These are phyloP conservation scores for Apostichopus californicus DNA, from an alignment of 35 echinoderm and acorn worm species.

Conservation along the genomic window DNA sequence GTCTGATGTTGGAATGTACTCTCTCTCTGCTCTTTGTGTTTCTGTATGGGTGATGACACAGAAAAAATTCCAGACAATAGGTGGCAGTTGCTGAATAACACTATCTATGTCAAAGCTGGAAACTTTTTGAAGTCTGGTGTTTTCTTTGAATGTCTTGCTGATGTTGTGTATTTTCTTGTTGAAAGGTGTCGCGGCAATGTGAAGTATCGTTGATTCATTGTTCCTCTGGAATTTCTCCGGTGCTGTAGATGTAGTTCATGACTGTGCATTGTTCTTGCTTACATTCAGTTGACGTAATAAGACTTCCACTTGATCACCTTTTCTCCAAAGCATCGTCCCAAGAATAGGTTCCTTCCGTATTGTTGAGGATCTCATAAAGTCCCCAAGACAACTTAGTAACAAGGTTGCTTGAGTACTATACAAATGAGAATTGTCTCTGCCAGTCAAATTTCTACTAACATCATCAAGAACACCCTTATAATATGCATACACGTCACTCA, in stretches of 20 bases:
- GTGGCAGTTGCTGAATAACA: too few relatives aligned
- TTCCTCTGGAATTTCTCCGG: not conserved
- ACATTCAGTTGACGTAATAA: not conserved
- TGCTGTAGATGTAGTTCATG: not conserved
- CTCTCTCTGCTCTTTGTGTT: not conserved
- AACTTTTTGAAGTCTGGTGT: too few relatives aligned
- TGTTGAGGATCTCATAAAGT: not conserved
- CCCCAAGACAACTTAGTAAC: not conserved
- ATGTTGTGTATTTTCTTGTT: too few relatives aligned
- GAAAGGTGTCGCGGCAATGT: too few relatives aligned
- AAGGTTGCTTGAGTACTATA: conserved; percentile 21
- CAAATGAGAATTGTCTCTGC: not conserved
- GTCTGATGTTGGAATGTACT: not conserved
- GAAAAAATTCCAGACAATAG: too few relatives aligned
- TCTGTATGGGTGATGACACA: too few relatives aligned
- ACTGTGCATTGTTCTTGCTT: not conserved
- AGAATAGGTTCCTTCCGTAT: not conserved
- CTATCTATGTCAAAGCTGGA: too few relatives aligned
- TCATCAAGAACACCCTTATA: conserved; percentile 4
- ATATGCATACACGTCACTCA: conserved; percentile 32
- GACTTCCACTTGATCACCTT: not conserved
- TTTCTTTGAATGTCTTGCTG: too few relatives aligned
- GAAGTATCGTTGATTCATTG: too few relatives aligned
- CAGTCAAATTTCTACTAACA: too few relatives aligned
- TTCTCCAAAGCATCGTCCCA: not conserved